These are phyloP conservation scores for Boulengeromyrus knoepffleri DNA, from an alignment of 2,113 vertebrate species.

Conservation along the genomic window DNA sequence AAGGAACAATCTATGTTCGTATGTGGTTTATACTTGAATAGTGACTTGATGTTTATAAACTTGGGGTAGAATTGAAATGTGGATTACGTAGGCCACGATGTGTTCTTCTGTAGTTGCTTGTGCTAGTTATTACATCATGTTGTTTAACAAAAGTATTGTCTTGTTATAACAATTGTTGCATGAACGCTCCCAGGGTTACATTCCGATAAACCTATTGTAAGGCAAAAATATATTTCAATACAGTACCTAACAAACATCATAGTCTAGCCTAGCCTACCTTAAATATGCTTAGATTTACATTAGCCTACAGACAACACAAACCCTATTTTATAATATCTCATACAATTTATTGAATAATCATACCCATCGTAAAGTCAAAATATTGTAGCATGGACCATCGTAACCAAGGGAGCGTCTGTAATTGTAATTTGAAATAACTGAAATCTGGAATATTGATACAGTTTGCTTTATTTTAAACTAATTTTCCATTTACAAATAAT, in stretches of 20 bases:
- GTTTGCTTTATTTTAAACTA: background rate
- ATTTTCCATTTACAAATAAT: background rate
- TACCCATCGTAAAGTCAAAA: no score
- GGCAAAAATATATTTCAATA: background rate
- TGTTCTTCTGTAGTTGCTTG: background rate
- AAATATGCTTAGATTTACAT: background rate
- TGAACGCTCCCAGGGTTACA: no score
- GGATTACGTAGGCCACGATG: background rate
- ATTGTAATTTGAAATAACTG: background rate
- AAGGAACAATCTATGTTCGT: no score
- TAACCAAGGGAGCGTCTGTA: no score
- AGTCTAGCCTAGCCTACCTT: background rate
- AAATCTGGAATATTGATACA: background rate
- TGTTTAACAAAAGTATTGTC: background rate
- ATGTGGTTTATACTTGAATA: no score
- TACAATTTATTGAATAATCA: no score
- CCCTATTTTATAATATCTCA: no score
- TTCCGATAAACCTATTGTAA: background rate
- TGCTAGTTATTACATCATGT: background rate
- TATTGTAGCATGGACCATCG: no score
- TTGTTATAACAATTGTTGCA: background rate
- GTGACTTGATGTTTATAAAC: no score
- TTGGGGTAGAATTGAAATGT: background rate
- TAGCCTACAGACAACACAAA: background rate
- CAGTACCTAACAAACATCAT: background rate